Base-by-base conservation (phyloP, 1,140 invertebrate species). In the Heliconius eleuchia region DNA sequence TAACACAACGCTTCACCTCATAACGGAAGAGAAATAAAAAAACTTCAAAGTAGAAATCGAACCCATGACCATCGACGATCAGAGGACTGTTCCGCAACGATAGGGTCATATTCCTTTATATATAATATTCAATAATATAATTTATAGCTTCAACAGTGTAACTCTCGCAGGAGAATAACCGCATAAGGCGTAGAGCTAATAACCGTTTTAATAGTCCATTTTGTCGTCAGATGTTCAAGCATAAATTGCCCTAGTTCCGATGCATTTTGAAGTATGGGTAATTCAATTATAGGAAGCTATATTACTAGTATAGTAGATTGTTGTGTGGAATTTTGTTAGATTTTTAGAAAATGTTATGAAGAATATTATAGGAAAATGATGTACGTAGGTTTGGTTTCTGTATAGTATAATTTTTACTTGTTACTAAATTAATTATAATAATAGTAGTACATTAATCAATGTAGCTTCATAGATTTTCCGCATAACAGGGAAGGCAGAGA, bases 241-340 rank as follows among this genome's bases (percentile, higher is more conserved):
- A 66, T 66, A 66, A 66, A 66, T 66, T 66, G 60, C 60, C 60
- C 60, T 66, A 66, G 60, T 66, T 66, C 60, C 60, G n/a, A 66
- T 66, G 60, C 60, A 66, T 30, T 66, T 66, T 66, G 60, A 66
- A 66, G 60, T 23, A 66, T 66, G 60, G 60, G 11, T 30, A 27
- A 66, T 66, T 66, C 60, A 66, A 66, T 66, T 66, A 66, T 66
- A 30, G 60, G 60, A 66, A 11, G 60, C 9, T 66, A 16, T 11
- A 66, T 66, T 30, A 57, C n/a, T n/a, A 57, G 55, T 57, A 23
- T 8, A 1, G 7, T 57, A 23, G 7, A 57, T 23, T 52, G 18
- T 52, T 52, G 5, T 52, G 0, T 2, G 18, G 7, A 52, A 52
- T 19, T 19, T 13, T 11, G 42, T 13, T 46, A 37, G 34, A 37